Evolutionary conservation across 2,888 invertebrate species (phyloP).

Genomic region (Ornithoptera priamus): DNA sequence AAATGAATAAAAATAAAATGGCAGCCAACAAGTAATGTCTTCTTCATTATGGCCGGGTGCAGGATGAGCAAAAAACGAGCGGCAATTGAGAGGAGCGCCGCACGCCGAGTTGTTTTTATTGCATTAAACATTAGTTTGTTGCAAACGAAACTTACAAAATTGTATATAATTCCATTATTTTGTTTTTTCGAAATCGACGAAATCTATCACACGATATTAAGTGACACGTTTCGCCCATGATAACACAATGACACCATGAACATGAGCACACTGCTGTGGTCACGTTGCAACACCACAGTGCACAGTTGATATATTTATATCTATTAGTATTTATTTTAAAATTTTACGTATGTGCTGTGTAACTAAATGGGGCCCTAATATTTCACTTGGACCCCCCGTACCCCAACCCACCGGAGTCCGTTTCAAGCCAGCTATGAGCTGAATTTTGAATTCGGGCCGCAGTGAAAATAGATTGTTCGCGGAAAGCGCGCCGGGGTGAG

Average conservation of each 20-base stretch:
- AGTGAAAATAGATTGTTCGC: conserved; percentile 39
- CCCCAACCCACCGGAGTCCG: conserved; percentile 6
- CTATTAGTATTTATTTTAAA: too few species aligned
- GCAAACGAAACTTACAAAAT: neutral
- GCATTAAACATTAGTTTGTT: neutral
- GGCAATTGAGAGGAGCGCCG: conserved; percentile 43
- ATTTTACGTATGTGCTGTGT: too few species aligned
- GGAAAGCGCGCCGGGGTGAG: conserved; percentile 61
- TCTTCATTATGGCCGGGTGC: conserved; percentile 17
- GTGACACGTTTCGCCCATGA: too few species aligned
- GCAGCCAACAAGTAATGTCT: conserved; percentile 20
- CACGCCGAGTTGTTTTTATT: neutral
- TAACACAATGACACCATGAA: too few species aligned
- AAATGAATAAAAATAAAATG: neutral
- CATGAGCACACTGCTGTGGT: too few species aligned
- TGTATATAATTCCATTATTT: too few species aligned
- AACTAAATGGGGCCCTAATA: too few species aligned
- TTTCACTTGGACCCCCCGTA: neutral
- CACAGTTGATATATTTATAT: too few species aligned
- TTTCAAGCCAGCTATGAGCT: conserved; percentile 7
- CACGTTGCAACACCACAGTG: too few species aligned
- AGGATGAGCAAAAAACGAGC: conserved; percentile 34
- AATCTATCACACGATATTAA: too few species aligned
- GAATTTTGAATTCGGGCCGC: conserved; percentile 37
- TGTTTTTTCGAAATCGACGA: too few species aligned